Evolutionary conservation across 2,797 vertebrate genomes (phyloP), one percentile per base, ranked within the genome.

Genomic region (Danio tinwini): DNA sequence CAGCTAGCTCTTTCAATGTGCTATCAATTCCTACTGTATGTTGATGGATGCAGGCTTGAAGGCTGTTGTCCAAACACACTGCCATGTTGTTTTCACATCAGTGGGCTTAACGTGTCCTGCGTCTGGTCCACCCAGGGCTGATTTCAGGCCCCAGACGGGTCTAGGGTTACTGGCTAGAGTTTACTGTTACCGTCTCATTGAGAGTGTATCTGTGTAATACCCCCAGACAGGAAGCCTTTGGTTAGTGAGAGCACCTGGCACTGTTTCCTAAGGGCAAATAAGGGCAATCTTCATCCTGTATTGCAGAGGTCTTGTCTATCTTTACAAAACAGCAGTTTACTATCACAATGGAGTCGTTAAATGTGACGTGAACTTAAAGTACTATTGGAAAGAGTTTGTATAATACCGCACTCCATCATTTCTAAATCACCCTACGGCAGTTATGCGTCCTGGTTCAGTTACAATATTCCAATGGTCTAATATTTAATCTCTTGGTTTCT

Each of bases 271-370:
- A 82, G 78, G 82, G 62, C 76, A 78, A 72, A 61, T 9, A 14
- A 45, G 82, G 83, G 67, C 59, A 50, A 82, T 44, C 16, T 12
- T 69, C 58, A 58, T 56, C 64, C 76, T 45, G 45, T 47, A 42
- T 80, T 64, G 55, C 10, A 17, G 56, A 11, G 19, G 10, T 70
- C 81, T 86, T 68, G 62, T 85, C 71, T 83, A 69, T 72, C 21
- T 52, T 45, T 64, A 81, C 81, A 86, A 85, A 81, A 83, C 76
- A 64, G 80, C 55, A 67, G 49, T 82, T 85, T 80, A 62, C 21
- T 14, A 39, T 62, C 81, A 80, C 85, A 82, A 82, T 77, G 58
- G 68, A 55, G 70, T 39, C 16, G 13, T 7, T 59, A 67, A 59
- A 19, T 62, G 68, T 42, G 29, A 75, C 55, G 64, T 63, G 37